These are phyloP conservation scores for Schmidtea mediterranea DNA, from an alignment of 1,140 invertebrate genomes.

Conservation along the genomic window DNA sequence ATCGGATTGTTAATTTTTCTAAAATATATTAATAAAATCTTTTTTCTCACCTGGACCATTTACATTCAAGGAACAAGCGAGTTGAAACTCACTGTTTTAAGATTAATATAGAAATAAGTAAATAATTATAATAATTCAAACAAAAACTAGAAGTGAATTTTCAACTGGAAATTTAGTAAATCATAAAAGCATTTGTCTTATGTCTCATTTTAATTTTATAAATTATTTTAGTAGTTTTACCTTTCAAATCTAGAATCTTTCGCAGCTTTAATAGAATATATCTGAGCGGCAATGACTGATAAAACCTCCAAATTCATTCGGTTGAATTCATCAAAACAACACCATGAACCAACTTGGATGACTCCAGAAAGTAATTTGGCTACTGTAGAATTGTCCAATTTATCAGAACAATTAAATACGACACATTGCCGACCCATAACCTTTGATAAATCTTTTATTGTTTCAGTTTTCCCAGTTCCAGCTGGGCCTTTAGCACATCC, in stretches of 20 bases:
- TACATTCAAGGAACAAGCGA: no score
- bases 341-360: slow-evolving; percentile 57
- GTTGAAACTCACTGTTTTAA: no score
- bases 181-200: neutral
- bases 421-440: slow-evolving; percentile 38
- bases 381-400: slow-evolving; percentile 14
- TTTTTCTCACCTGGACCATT: no score
- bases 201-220: slow-evolving; percentile 2
- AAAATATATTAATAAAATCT: no score
- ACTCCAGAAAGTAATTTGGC: slow-evolving; percentile 47
- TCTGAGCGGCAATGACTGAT: slow-evolving; percentile 37
- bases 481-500: slow-evolving; percentile 23
- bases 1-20: no score
- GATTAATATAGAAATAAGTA: no score
- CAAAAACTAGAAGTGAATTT: no score
- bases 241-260: slow-evolving; percentile 14
- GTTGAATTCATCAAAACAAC: slow-evolving; percentile 69
- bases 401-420: slow-evolving; percentile 12
- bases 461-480: slow-evolving; percentile 26
- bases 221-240: neutral
- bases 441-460: slow-evolving; percentile 52
- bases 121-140: no score
- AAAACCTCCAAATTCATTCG: slow-evolving; percentile 59
- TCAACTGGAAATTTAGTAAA: neutral
- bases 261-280: slow-evolving; percentile 22